Evolutionary conservation across 2,113 vertebrate genomes (phyloP).

Genomic region (Albula glossodonta): DNA sequence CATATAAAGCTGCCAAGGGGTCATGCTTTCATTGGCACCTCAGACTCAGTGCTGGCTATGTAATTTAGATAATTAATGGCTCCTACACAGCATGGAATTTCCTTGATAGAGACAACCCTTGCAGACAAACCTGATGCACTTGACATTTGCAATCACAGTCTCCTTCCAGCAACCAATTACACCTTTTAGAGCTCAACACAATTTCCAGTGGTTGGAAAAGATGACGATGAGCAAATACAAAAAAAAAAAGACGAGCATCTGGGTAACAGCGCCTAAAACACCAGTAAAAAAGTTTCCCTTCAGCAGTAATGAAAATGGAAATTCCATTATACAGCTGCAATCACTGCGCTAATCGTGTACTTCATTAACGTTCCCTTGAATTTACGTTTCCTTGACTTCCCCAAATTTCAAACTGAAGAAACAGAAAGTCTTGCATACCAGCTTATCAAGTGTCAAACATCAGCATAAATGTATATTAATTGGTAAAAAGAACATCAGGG

Average conservation of each 20-base stretch:
- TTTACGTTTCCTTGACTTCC: neutral
- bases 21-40: neutral
- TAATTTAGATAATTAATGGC: neutral
- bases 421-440: too few species aligned
- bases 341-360: neutral
- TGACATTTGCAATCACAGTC: too few species aligned
- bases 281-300: neutral
- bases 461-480: too few species aligned
- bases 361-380: neutral
- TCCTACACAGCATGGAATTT: neutral
- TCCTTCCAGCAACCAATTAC: too few species aligned
- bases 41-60: neutral
- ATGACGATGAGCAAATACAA: neutral
- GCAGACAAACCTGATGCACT: too few species aligned
- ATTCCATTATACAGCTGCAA: neutral
- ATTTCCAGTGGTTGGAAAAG: neutral
- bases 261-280: neutral
- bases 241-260: too few species aligned
- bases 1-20: neutral
- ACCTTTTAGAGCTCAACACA: too few species aligned
- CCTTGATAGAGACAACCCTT: neutral
- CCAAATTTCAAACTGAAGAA: too few species aligned
- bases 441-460: too few species aligned
- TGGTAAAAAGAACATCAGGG: too few species aligned
- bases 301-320: neutral